Conservation (phyloP, 2,797 vertebrate species). For the Sciurus vulgaris region DNA sequence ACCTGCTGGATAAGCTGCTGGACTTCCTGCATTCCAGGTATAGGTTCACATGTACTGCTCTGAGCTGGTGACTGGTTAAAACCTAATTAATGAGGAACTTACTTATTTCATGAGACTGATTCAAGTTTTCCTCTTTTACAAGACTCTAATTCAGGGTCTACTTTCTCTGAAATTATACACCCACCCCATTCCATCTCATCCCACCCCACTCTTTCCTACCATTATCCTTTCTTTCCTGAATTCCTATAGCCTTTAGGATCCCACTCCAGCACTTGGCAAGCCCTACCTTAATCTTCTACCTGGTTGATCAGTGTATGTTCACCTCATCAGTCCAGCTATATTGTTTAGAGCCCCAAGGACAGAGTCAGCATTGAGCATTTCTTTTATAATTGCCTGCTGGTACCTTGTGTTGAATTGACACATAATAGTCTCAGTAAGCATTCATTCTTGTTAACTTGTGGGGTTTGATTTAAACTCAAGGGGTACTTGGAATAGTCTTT, state of each 20-base stretch:
- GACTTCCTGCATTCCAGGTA: constrained; percentile 91
- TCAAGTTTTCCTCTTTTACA: neutral
- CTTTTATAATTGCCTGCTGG: neutral
- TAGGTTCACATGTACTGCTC: neutral
- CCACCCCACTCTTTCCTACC: accelerated
- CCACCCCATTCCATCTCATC: too few relatives aligned
- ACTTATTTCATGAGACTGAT: neutral
- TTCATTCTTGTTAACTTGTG: neutral
- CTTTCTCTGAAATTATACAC: neutral
- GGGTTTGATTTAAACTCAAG: neutral
- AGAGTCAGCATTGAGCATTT: neutral
- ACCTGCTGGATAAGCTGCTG: constrained; percentile 93
- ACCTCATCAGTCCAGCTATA: neutral
- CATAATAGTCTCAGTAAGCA: neutral
- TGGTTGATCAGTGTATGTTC: neutral
- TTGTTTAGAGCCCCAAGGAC: neutral
- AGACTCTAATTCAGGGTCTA: neutral
- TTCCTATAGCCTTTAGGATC: neutral
- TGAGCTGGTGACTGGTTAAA: neutral
- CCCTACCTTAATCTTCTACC: neutral
- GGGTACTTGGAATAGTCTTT: neutral
- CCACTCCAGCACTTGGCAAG: neutral
- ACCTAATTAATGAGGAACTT: neutral
- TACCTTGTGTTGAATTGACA: neutral
- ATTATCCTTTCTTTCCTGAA: neutral